Conservation (phyloP, 2,888 invertebrate species). For the Troilus luridus region DNA sequence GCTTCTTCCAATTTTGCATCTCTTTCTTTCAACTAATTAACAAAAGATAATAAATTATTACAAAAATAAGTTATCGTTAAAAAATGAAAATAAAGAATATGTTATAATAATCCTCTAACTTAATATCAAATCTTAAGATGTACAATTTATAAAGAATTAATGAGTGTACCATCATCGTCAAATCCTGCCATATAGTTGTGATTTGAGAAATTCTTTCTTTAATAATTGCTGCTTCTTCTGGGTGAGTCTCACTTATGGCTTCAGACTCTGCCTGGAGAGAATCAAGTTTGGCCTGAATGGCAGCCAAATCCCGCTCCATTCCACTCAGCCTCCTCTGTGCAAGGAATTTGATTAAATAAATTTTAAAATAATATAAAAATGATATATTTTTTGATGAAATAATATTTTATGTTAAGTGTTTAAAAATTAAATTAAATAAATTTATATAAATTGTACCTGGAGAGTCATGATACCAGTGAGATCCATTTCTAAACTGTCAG, state of each 20-base stretch:
- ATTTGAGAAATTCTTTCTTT: slow-evolving; percentile 92
- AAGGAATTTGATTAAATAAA: slow-evolving; percentile 37
- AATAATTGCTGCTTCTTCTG: slow-evolving; percentile 93
- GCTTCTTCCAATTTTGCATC: slow-evolving; percentile 99
- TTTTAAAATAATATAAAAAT: background rate
- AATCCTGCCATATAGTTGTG: slow-evolving; percentile 94
- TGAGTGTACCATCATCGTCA: slow-evolving; percentile 87
- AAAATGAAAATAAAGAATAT: background rate
- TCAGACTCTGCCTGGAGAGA: slow-evolving; percentile 94
- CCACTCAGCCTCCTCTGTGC: slow-evolving; percentile 93
- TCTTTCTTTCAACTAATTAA: slow-evolving; percentile 88
- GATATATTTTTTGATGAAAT: background rate
- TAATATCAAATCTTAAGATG: background rate
- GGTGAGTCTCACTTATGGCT: slow-evolving; percentile 92
- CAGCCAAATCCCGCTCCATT: slow-evolving; percentile 98
- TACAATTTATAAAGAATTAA: background rate
- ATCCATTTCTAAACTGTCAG: slow-evolving; percentile 98
- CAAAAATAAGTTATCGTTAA: background rate
- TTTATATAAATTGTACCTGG: slow-evolving; percentile 67
- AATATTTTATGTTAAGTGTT: background rate
- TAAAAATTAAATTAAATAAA: background rate
- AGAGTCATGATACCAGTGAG: slow-evolving; percentile 98
- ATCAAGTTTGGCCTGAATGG: slow-evolving; percentile 97
- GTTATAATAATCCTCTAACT: background rate
- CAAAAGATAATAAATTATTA: slow-evolving; percentile 50